Conservation (phyloP, 2,888 invertebrate species). For the Monopis laevigella region DNA sequence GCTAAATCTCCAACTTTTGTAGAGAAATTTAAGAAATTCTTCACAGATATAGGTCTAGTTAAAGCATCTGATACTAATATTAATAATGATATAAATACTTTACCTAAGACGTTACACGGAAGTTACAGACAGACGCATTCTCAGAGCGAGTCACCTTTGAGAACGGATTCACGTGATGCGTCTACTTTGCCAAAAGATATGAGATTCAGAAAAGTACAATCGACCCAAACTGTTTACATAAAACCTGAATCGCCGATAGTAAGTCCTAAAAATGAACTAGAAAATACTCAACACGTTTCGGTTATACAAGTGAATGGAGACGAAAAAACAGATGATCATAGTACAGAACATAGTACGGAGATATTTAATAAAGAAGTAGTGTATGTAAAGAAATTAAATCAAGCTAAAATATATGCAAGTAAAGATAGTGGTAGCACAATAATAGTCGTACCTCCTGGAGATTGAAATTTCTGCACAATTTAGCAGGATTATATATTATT, state of each 20-base stretch:
- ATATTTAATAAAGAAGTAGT: constrained; percentile 38
- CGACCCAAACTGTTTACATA: constrained; percentile 54
- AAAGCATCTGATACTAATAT: constrained; percentile 31
- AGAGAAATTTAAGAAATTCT: constrained; percentile 57
- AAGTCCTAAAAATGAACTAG: constrained; percentile 16
- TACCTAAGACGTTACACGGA: constrained; percentile 46
- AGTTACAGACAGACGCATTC: constrained; percentile 34
- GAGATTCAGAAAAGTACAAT: constrained; percentile 51
- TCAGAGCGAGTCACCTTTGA: constrained; percentile 25
- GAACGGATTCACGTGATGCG: constrained; percentile 31
- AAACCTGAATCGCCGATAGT: constrained; percentile 39
- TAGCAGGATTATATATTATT: no score
- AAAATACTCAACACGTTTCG: constrained; percentile 40
- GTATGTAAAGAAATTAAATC: constrained; percentile 41
- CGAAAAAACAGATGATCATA: constrained; percentile 34
- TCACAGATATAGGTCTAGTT: constrained; percentile 49
- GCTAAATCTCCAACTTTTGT: constrained; percentile 56
- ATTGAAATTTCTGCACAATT: constrained; percentile 31
- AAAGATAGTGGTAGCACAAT: constrained; percentile 57
- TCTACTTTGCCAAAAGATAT: constrained; percentile 57
- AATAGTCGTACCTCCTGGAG: constrained; percentile 52
- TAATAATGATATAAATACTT: constrained; percentile 26
- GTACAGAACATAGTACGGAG: constrained; percentile 29
- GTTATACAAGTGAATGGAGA: constrained; percentile 51
- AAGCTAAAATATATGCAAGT: constrained; percentile 41